Base-by-base conservation (phyloP, 2,888 invertebrate genomes). In the Embidobia sp. region DNA sequence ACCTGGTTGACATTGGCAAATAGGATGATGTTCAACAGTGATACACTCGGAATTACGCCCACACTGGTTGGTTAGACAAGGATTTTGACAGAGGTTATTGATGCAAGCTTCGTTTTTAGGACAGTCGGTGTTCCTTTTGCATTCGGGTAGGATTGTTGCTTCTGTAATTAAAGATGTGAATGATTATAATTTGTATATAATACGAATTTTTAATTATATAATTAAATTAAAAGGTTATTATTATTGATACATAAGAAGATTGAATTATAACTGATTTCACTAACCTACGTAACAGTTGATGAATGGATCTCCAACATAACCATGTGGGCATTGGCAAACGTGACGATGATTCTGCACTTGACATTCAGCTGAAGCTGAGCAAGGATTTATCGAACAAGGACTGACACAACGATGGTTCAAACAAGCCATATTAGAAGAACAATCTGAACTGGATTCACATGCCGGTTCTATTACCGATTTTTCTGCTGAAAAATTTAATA, bases 1-100 rank as follows among this genome's bases (percentile, higher is more conserved):
- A 78, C 95, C 95, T 48, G 94, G 92, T 11, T 95, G 95, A 87
- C 97, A 97, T 84, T 92, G 93, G 89, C 97, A 97, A 13, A 93
- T 93, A 2, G 97, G 96, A 80, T 96, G 93, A 86, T 96, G 96
- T 81, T 93, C 92, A 40, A 92, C 91, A 0, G 95, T 94, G 11
- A 93, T 92, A 84, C 97, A 98, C 79, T 95, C 92, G 0, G 97
- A 96, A 77, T 94, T 93, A 6, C 92, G 90, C 48, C 96, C 96
- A 85, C 97, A 98, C 1, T 95, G 95, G 83, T 94, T 94, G 40
- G 92, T 93, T 13, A 94, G 92, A 87, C 97, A 97, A 0, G 97
- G 96, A 84, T 96, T 93, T 86, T 94, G 93, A 85, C 97, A 97
- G 40, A 93, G 92, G 79, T 93, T 92, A 80, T 94, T 94, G 61